Conservation (phyloP, 2,113 vertebrate species). For the Leucopsar rothschildi region DNA sequence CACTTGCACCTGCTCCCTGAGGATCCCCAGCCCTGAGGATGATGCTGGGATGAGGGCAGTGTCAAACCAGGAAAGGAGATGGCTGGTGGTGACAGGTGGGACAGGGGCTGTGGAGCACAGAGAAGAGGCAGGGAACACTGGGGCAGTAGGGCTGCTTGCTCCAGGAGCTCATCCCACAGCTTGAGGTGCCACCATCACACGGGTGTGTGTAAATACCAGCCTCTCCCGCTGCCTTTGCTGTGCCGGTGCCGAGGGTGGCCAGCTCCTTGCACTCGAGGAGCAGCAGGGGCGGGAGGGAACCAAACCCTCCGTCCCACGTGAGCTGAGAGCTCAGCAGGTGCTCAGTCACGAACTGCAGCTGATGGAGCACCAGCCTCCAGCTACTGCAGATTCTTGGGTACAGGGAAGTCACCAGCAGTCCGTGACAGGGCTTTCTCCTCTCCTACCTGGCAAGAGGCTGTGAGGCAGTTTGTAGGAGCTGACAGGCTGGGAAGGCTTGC, state of each 20-base stretch:
- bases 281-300: not conserved
- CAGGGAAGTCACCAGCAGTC: not conserved
- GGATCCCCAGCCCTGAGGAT: not conserved
- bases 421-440: not conserved
- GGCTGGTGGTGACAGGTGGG: not conserved
- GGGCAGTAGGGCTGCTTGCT: not conserved
- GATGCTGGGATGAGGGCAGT: not conserved
- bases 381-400: not conserved
- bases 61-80: not conserved
- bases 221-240: accelerated
- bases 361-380: not conserved
- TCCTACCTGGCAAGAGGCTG: not conserved
- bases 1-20: no score
- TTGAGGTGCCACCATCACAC: not conserved
- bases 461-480: not conserved
- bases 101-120: not conserved
- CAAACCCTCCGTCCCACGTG: accelerated
- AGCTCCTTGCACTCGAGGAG: not conserved
- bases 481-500: not conserved
- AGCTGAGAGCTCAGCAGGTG: not conserved
- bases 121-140: not conserved
- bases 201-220: not conserved
- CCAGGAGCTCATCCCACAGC: not conserved
- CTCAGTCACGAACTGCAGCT: not conserved
- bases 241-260: accelerated